Evolutionary conservation across 2,888 invertebrate genomes (phyloP).

Genomic region (Drosophila austrosaltans): DNA sequence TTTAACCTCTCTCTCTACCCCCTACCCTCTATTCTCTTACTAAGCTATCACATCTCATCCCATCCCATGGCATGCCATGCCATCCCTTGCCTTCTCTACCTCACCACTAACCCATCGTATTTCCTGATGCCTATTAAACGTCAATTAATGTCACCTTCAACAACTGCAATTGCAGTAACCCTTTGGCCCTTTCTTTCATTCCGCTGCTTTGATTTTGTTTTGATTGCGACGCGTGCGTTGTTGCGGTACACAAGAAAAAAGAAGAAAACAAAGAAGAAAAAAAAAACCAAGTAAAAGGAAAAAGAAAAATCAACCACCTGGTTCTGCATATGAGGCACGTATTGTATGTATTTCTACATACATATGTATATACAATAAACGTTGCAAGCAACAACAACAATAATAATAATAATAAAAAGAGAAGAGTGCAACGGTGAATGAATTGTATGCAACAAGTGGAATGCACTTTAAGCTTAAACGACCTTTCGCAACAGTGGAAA

Average conservation of each 20-base stretch:
- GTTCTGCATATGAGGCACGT: background rate
- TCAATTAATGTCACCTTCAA: conserved; percentile 77
- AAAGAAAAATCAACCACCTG: conserved; percentile 13
- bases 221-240: conserved; percentile 72
- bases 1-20: conserved; percentile 10
- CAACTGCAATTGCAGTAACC: conserved; percentile 50
- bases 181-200: conserved; percentile 3
- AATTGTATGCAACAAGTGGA: conserved; percentile 4
- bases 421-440: background rate
- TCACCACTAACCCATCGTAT: background rate
- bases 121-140: conserved; percentile 61
- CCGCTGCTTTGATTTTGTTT: conserved; percentile 54
- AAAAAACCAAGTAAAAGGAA: conserved; percentile 2
- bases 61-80: background rate
- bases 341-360: background rate
- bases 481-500: conserved; percentile 4
- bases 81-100: conserved; percentile 15
- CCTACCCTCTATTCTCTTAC: too few relatives aligned
- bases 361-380: background rate
- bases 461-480: conserved; percentile 5
- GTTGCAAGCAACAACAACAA: background rate
- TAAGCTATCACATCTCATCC: too few relatives aligned
- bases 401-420: background rate
- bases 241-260: conserved; percentile 17
- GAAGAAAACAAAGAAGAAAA: background rate